Evolutionary conservation across 2,113 vertebrate species (phyloP).

Genomic region (Cromileptes altivelis): DNA sequence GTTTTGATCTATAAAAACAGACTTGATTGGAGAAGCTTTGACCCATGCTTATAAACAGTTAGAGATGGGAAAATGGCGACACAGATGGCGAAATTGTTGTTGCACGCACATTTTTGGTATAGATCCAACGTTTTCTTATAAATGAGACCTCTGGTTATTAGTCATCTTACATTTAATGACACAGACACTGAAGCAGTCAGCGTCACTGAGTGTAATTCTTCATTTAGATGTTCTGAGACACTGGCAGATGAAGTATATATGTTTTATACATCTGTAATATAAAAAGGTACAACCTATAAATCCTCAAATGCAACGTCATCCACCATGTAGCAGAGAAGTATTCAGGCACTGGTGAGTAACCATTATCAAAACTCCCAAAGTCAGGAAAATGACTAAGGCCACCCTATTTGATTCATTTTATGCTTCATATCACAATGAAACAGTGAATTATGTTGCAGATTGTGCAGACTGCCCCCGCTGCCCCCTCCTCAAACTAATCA

Average conservation of each 20-base stretch:
- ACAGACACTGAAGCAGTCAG: conserved; percentile 39
- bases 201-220: conserved; percentile 31
- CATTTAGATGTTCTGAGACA: conserved; percentile 63
- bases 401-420: conserved; percentile 73
- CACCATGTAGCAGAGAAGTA: conserved; percentile 63
- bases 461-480: conserved; percentile 34
- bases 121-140: too few relatives aligned
- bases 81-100: too few relatives aligned
- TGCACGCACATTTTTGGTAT: too few relatives aligned
- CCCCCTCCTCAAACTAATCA: conserved; percentile 46
- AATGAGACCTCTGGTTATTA: conserved; percentile 15
- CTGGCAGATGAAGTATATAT: conserved; percentile 61
- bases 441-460: conserved; percentile 58
- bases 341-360: conserved; percentile 86
- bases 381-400: conserved; percentile 83
- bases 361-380: conserved; percentile 72
- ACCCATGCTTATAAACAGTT: too few relatives aligned
- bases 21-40: too few relatives aligned
- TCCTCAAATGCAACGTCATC: conserved; percentile 70
- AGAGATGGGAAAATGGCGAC: too few relatives aligned
- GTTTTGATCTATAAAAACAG: too few relatives aligned
- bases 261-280: conserved; percentile 60
- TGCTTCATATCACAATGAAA: conserved; percentile 69
- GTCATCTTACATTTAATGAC: conserved; percentile 57
- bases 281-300: conserved; percentile 69